A percentile compares a stretch with the other conserved stretches of the same genome.
phyloP scores from a whole-genome alignment of 2,888 invertebrate genomes.

The Eupithecia centaureata region DNA sequence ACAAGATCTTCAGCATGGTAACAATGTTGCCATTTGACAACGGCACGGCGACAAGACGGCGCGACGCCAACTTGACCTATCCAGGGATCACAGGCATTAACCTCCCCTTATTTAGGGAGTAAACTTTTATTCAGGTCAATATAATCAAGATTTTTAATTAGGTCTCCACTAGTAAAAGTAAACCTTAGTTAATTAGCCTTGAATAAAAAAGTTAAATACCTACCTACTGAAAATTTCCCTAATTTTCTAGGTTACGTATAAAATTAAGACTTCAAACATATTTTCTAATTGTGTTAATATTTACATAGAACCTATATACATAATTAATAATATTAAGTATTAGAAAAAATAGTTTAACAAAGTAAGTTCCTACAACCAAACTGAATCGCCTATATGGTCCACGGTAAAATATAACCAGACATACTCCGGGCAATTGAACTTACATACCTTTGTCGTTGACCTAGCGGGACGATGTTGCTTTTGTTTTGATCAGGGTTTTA shows the following conservation, averaged over 20 bases:
- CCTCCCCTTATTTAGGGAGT: slow-evolving; percentile 23
- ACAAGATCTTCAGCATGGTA: neutral
- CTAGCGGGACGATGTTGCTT: slow-evolving; percentile 13
- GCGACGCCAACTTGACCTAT: slow-evolving; percentile 32
- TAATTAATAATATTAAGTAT: no score
- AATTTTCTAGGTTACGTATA: no score
- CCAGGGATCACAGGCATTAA: slow-evolving; percentile 26
- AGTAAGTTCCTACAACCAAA: no score
- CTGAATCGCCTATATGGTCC: no score
- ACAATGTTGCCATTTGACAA: slow-evolving; percentile 14
- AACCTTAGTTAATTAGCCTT: no score
- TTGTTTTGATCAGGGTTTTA: slow-evolving; percentile 16
- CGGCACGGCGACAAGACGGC: slow-evolving; percentile 10
- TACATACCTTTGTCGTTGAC: slow-evolving; percentile 31
- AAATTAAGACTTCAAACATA: no score
- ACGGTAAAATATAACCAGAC: no score
- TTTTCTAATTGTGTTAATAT: no score
- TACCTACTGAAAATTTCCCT: no score
- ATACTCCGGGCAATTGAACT: slow-evolving; percentile 32
- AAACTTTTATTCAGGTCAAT: slow-evolving; percentile 24
- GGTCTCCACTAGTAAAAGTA: neutral
- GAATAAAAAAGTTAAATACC: no score
- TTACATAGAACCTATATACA: no score
- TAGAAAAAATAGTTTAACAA: no score
- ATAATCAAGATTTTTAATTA: neutral